phyloP scores from a whole-genome alignment of 2,797 vertebrate species.

The Hemitrygon akajei region DNA sequence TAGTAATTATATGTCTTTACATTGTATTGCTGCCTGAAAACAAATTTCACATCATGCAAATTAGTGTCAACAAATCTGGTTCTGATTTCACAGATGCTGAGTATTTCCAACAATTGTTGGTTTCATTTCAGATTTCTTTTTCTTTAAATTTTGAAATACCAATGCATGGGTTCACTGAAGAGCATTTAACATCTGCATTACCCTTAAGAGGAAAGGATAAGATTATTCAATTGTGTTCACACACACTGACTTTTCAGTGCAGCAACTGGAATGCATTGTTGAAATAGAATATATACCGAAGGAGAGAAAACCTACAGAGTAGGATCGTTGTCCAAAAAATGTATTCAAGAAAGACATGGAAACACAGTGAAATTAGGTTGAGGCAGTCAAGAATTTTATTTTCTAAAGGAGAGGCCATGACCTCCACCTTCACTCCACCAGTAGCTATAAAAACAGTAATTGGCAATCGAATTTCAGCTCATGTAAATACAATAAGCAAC shows the following conservation, averaged over 20 bases:
- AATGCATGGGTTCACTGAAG: neutral
- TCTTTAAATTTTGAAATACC: neutral
- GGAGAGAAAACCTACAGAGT: no score
- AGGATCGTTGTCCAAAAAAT: neutral
- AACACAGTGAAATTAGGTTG: neutral
- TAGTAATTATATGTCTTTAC: no score
- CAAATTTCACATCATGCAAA: no score
- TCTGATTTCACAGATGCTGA: no score
- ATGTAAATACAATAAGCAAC: neutral
- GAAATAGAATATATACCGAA: neutral
- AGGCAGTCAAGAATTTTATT: conserved; percentile 13
- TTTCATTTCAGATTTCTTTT: no score
- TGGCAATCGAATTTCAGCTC: neutral
- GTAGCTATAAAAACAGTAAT: neutral
- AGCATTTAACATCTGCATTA: neutral
- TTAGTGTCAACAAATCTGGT: no score
- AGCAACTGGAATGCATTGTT: neutral
- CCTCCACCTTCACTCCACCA: neutral
- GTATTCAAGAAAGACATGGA: neutral
- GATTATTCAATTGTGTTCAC: no score
- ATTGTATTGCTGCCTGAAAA: no score
- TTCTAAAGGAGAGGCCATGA: neutral
- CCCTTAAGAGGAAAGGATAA: neutral
- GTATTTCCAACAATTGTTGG: no score
- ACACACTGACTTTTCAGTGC: neutral